Percentiles rank a stretch among this genome's conserved stretches.
These are phyloP conservation scores for Drosophila neonasuta DNA, from an alignment of 2,888 invertebrate species.

Conservation along the genomic window DNA sequence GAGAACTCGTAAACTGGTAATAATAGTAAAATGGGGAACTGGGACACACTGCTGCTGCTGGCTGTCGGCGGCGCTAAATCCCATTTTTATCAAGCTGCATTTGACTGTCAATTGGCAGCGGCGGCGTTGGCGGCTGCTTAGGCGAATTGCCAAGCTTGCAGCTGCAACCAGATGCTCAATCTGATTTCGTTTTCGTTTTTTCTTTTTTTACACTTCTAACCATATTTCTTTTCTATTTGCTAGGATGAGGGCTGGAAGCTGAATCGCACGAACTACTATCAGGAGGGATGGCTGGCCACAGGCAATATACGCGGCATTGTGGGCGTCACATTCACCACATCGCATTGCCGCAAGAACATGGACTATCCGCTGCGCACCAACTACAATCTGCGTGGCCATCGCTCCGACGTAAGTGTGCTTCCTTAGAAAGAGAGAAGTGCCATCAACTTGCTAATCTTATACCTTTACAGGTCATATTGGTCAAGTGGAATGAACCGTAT, in stretches of 20 bases:
- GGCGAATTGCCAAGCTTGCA: slow-evolving; percentile 55
- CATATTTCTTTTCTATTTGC: slow-evolving; percentile 62
- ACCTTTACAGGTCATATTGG: slow-evolving; percentile 89
- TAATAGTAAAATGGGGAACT: slow-evolving; percentile 27
- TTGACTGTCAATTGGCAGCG: slow-evolving; percentile 66
- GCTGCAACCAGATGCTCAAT: slow-evolving; percentile 30
- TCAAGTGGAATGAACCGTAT: slow-evolving; percentile 99
- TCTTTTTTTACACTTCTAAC: not conserved
- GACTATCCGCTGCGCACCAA: slow-evolving; percentile 95
- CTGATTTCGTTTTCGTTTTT: slow-evolving; percentile 15
- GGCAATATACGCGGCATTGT: slow-evolving; percentile 97
- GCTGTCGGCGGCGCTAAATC: slow-evolving; percentile 55
- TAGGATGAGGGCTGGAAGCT: slow-evolving; percentile 98
- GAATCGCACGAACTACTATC: slow-evolving; percentile 96
- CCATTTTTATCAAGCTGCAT: slow-evolving; percentile 57
- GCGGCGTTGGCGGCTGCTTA: slow-evolving; percentile 53
- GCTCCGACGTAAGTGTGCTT: slow-evolving; percentile 90
- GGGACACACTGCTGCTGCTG: slow-evolving; percentile 12
- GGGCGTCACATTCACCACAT: slow-evolving; percentile 97
- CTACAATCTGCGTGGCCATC: slow-evolving; percentile 97
- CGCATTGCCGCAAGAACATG: slow-evolving; percentile 93
- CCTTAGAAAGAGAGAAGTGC: too few relatives aligned
- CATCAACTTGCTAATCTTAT: not conserved
- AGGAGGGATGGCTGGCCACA: slow-evolving; percentile 98
- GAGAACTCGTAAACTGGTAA: slow-evolving; percentile 15